Percentiles rank a stretch among this genome's conserved stretches.
Conservation (phyloP, 23 tunicate genomes). For the Oikopleura albicans region DNA sequence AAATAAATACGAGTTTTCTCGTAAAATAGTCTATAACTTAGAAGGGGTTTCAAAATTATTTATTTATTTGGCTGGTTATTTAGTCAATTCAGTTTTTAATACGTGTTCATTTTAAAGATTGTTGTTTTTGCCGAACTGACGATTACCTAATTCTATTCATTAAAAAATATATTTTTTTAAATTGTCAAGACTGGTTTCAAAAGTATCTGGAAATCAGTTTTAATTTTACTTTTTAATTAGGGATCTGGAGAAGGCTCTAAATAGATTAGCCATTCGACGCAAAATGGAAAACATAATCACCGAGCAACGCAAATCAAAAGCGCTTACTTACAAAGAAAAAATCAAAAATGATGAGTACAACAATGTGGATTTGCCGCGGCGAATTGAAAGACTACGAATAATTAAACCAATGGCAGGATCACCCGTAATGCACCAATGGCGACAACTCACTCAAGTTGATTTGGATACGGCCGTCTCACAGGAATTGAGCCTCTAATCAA, state of each 20-base stretch:
- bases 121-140: too few species aligned
- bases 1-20: too few species aligned
- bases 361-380: background rate
- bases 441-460: background rate
- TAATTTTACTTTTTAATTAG: background rate
- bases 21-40: too few species aligned
- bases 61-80: too few species aligned
- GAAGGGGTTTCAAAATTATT: too few species aligned
- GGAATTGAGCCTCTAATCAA: background rate
- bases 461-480: background rate
- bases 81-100: too few species aligned
- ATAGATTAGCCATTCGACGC: background rate
- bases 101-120: too few species aligned
- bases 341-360: background rate
- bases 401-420: background rate
- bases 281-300: background rate
- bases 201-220: background rate
- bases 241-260: constrained; percentile 3
- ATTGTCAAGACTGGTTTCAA: background rate
- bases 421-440: background rate
- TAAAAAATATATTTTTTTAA: too few species aligned
- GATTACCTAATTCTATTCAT: too few species aligned
- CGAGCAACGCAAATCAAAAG: background rate
- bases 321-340: background rate
- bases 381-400: background rate